A percentile compares a stretch with the other conserved stretches of the same genome.
Conservation (phyloP, 1,140 invertebrate species). For the Drosophila pandora region DNA sequence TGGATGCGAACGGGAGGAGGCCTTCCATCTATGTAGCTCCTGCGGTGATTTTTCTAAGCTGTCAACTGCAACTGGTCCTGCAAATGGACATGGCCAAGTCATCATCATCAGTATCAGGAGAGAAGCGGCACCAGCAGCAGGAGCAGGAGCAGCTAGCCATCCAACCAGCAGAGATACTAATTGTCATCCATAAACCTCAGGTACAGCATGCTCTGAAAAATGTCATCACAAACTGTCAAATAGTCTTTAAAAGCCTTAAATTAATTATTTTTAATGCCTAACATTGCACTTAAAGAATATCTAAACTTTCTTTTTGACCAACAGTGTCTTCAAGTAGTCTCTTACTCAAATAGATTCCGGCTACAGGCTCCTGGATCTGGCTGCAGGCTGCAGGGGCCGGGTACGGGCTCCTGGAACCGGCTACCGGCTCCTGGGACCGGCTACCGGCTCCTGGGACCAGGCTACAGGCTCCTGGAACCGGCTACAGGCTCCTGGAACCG, state of each 20-base stretch:
- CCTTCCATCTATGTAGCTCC: conserved; percentile 24
- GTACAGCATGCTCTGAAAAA: background rate
- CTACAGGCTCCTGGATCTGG: no score
- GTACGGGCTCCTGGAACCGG: no score
- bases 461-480: no score
- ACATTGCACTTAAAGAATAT: no score
- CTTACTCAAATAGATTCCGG: no score
- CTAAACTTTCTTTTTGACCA: no score
- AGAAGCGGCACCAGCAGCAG: conserved; percentile 3
- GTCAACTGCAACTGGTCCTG: conserved; percentile 68
- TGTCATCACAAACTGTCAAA: background rate
- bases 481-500: no score
- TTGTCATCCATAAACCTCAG: conserved; percentile 60
- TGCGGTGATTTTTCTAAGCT: conserved; percentile 78
- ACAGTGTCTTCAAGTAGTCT: no score
- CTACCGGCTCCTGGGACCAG: no score
- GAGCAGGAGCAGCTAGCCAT: background rate
- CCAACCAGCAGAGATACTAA: conserved; percentile 50
- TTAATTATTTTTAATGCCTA: background rate
- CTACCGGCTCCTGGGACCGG: no score
- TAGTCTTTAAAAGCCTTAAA: conserved; percentile 1
- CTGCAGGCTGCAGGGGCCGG: no score
- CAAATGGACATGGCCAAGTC: conserved; percentile 53
- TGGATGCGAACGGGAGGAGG: background rate
- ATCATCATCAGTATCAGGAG: conserved; percentile 32